These are phyloP conservation scores for Rapana venosa DNA, from an alignment of 2,888 invertebrate species.

Conservation along the genomic window DNA sequence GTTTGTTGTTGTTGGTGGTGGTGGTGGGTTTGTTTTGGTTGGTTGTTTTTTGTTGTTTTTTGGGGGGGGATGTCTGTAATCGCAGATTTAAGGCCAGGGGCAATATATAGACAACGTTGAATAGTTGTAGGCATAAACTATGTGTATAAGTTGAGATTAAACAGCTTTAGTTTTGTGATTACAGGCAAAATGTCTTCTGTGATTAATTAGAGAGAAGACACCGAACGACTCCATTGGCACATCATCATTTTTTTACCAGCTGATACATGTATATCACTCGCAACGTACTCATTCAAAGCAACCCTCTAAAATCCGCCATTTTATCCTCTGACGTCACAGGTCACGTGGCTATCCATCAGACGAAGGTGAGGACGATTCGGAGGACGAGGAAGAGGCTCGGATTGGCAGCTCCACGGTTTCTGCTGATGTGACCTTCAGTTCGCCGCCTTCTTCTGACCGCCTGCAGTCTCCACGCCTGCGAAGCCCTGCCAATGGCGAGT, in stretches of 20 bases:
- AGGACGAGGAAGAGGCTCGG: not conserved
- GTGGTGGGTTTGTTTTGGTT: no score
- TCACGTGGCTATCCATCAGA: conserved; percentile 22
- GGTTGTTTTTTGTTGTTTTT: no score
- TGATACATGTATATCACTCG: not conserved
- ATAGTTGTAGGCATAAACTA: no score
- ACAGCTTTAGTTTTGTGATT: no score
- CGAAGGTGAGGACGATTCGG: not conserved
- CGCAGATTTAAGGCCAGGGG: no score
- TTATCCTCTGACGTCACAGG: not conserved
- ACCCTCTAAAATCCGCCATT: no score
- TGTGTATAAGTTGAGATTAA: no score
- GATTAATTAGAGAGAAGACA: not conserved
- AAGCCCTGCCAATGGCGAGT: not conserved
- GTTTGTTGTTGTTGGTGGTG: no score
- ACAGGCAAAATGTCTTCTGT: no score
- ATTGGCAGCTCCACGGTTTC: not conserved
- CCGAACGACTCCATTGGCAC: not conserved
- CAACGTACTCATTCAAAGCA: not conserved
- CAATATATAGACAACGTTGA: no score
- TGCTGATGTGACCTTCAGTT: conserved; percentile 1
- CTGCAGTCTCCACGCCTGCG: not conserved
- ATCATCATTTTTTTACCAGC: not conserved
- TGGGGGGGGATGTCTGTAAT: no score
- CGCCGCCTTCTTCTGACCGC: not conserved